Base-by-base conservation (phyloP, 2,888 invertebrate species). In the Drosophila demipolita region DNA sequence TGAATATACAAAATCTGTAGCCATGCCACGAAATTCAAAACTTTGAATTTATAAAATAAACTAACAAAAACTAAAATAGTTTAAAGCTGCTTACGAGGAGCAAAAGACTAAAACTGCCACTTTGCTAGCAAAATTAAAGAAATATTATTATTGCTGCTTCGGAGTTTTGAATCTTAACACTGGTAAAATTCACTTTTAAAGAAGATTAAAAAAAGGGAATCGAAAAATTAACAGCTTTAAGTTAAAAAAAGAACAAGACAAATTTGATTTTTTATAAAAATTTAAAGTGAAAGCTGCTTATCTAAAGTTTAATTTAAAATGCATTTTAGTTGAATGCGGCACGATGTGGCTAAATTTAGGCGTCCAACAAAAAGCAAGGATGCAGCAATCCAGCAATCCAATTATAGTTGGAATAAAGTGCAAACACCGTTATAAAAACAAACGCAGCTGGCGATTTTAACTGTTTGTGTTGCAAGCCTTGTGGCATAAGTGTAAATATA, bases 401-500 rank as follows among this genome's bases (percentile, higher is more conserved):
- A 69, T 69, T 69, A 67, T 38, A 38, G 67, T 33, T 48, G 45
- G 33, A n/a, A 33, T 48, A 52, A 53, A 67, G 54, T 64, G 20
- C n/a, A 54, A 52, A 38, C 36, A n/a, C 15, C 12, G 33, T 64
- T 29, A 40, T 15, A 40, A 54, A 26, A 55, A 38, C 15, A 38
- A n/a, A 38, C 26, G n/a, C 38, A 55, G 26, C 15, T 36, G 38
- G 35, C 12, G 17, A 15, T 36, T 29, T 26, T 35, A 60, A 20
- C 26, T 29, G 29, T 29, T 15, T 20, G 50, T 29, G 49, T 29
- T 12, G 38, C 45, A 45, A 45, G 45, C 33, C 23, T 29, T 38
- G 40, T 57, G 58, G 29, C n/a, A 11, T 45, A 50, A 32, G 23
- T 36, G 23, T 26, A 45, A 40, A 26, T n/a, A 26, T 32, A 15